Evolutionary conservation across 2,797 vertebrate genomes (phyloP).

Genomic region (Artibeus lituratus): DNA sequence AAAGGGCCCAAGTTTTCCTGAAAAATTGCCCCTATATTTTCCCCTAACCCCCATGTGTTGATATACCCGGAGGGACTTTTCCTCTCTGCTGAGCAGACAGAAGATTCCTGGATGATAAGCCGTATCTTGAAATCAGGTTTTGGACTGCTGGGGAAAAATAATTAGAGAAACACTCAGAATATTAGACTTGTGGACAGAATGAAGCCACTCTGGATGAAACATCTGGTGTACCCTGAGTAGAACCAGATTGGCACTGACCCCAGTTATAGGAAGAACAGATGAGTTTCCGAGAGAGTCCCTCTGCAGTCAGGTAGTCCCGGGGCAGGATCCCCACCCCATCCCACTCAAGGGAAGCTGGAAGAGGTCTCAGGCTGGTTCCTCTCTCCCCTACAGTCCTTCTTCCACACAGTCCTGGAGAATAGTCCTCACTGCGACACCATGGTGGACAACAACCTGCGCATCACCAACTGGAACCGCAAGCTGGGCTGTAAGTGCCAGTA

Average conservation of each 20-base stretch:
- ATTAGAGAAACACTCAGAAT: not conserved
- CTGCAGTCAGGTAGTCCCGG: not conserved
- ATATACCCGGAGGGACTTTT: not conserved
- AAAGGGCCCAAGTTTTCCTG: not conserved
- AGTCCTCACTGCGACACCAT: constrained; percentile 93
- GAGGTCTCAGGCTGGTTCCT: not conserved
- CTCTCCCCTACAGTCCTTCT: constrained; percentile 95
- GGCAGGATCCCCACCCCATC: not conserved
- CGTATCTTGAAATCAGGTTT: not conserved
- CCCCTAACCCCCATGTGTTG: not conserved
- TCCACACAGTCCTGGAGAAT: constrained; percentile 97
- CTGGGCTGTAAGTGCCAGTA: constrained; percentile 99
- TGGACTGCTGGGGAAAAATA: not conserved
- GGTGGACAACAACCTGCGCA: constrained; percentile 97
- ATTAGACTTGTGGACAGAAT: not conserved
- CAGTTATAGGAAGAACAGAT: not conserved
- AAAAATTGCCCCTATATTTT: not conserved
- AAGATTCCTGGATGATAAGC: not conserved
- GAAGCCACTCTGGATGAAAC: not conserved
- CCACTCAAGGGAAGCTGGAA: not conserved
- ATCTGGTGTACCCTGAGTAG: not conserved
- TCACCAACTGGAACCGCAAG: constrained; percentile 99
- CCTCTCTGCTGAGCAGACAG: not conserved
- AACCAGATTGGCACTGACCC: not conserved
- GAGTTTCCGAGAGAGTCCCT: not conserved